Evolutionary conservation across 92 coral and sea anemone genomes (phyloP), one percentile per base, ranked within the genome.

Genomic region (Phenganax stokvisi): DNA sequence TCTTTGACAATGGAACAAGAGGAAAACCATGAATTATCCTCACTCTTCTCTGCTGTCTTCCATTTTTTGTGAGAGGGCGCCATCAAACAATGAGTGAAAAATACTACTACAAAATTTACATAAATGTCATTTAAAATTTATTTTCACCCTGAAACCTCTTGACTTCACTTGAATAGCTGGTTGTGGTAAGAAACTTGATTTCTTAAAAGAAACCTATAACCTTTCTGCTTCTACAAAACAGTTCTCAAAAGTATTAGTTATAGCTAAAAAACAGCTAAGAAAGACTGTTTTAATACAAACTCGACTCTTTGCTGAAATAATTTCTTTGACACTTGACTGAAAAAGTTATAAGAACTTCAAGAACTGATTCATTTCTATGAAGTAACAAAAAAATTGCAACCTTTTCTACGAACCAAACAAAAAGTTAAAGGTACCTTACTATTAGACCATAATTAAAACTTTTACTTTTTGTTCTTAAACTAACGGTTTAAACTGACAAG

Each of bases 1-100:
- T 89, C 90, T 60, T 88, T 86, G 7, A 87, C 81, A 52, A 73
- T 87, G 15, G 91, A 89, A 74, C 98, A 86, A 31, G 98, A 92
- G 53, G 87, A 62, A 52, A 89, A 94, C 16, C 91, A 87, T 3
- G 89, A 87, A 55, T 79, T 69, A 37, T 37, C 51, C 57, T 28
- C 65, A 61, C 20, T 78, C 30, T 47, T 78, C 51, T 10, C 6
- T 20, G 16, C 67, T 25, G 47, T 51, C 51, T 64, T 78, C n/a
- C 68, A 51, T 10, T 53, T 44, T 72, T 78, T 78, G 27, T 12
- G 13, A 76, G 55, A 78, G 51, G 82, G 54, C 37, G 82, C 82
- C 82, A 78, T 78, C 30, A 31, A 57, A 76, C 51, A 76, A 76
- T 56, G 57, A 30, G 16, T 25, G 52, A 74, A 15, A 11, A 25